Conservation (phyloP, 2,888 invertebrate species). For the Acrobasis suavella region DNA sequence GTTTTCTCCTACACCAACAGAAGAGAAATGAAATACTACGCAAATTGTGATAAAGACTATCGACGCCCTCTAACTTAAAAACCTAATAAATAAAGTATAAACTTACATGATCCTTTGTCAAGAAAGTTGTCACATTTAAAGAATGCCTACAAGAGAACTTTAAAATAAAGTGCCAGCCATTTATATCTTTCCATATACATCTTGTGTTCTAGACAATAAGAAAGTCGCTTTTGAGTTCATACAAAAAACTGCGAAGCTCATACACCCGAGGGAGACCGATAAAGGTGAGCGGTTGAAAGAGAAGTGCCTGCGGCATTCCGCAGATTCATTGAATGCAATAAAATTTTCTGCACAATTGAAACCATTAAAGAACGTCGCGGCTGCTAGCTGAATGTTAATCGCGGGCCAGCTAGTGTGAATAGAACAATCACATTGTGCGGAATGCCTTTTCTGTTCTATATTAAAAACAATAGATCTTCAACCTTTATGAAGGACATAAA, state of each 20-base stretch:
- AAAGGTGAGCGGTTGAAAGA: conserved; percentile 57
- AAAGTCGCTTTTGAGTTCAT: neutral
- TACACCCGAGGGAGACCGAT: conserved; percentile 46
- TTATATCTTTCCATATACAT: too few relatives aligned
- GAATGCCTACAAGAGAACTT: too few relatives aligned
- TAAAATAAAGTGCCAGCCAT: too few relatives aligned
- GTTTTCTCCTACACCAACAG: too few relatives aligned
- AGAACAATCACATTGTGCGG: conserved; percentile 72
- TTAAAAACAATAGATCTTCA: conserved; percentile 51
- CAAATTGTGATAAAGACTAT: too few relatives aligned
- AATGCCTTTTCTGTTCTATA: conserved; percentile 56
- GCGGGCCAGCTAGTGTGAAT: conserved; percentile 65
- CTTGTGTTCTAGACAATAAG: neutral
- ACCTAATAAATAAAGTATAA: too few relatives aligned
- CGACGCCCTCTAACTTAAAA: too few relatives aligned
- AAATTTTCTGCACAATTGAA: conserved; percentile 80
- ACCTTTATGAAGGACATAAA: conserved; percentile 32
- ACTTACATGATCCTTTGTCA: too few relatives aligned
- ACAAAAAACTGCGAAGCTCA: neutral
- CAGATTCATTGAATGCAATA: conserved; percentile 75
- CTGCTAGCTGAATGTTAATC: conserved; percentile 73
- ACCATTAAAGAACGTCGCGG: conserved; percentile 73
- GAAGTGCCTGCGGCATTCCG: conserved; percentile 51
- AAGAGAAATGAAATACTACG: too few relatives aligned
- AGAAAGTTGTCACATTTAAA: too few relatives aligned